phyloP scores from a whole-genome alignment of 2,888 invertebrate species.

The Rapana venosa region DNA sequence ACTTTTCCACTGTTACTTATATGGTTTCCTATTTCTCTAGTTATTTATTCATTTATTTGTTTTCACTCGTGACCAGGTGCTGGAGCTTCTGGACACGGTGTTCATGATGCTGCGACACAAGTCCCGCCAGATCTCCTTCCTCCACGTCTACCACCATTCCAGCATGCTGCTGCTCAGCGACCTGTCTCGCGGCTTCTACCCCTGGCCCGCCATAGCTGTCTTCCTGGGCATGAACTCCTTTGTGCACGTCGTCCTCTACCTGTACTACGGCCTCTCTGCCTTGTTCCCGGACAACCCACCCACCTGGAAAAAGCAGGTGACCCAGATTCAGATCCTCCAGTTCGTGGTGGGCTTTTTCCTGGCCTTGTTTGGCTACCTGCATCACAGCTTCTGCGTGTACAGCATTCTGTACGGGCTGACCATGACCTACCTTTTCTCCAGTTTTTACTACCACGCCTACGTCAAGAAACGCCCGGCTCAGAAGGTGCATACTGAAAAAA shows the following conservation, averaged over 20 bases:
- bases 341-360: conserved; percentile 70
- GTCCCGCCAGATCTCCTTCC: conserved; percentile 73
- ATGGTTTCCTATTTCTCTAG: not conserved
- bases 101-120: conserved; percentile 77
- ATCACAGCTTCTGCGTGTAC: conserved; percentile 76
- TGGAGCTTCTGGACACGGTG: conserved; percentile 76
- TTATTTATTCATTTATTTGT: not conserved
- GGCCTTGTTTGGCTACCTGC: conserved; percentile 68
- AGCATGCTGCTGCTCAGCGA: conserved; percentile 76
- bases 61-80: conserved; percentile 25
- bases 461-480: conserved; percentile 51
- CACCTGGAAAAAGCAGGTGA: conserved; percentile 73
- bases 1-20: no score
- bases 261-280: conserved; percentile 74
- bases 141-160: conserved; percentile 77
- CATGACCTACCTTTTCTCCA: conserved; percentile 73
- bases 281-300: conserved; percentile 64
- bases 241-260: conserved; percentile 74
- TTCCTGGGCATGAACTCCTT: conserved; percentile 73
- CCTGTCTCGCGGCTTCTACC: conserved; percentile 62
- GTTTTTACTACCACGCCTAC: conserved; percentile 74
- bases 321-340: conserved; percentile 75
- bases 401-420: conserved; percentile 72
- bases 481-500: conserved; percentile 19
- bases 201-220: conserved; percentile 73